Conservation (phyloP, 2,113 vertebrate species). For the Pseudonaja textilis region DNA sequence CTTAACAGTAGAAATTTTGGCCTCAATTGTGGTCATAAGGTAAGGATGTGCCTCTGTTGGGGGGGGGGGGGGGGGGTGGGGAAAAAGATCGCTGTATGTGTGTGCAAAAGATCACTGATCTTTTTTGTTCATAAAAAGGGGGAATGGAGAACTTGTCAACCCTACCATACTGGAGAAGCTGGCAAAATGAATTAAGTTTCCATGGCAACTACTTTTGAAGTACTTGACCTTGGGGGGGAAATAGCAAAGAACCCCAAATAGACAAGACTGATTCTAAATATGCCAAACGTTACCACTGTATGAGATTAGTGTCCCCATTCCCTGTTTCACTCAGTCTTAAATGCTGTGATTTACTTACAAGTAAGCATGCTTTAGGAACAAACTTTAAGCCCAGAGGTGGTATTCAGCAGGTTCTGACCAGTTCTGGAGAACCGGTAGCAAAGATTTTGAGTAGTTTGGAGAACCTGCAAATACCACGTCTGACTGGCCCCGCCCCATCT, state of each 20-base stretch:
- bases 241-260: background rate
- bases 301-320: background rate
- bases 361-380: background rate
- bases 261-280: background rate
- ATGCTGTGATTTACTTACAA: background rate
- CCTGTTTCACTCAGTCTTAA: background rate
- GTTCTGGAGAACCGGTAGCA: no score
- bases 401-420: no score
- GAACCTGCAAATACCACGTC: no score
- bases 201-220: conserved; percentile 20
- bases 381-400: background rate
- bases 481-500: no score
- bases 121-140: background rate
- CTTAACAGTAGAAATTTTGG: no score
- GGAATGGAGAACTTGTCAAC: background rate
- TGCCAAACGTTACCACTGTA: background rate
- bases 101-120: background rate
- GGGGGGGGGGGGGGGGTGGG: no score
- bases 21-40: no score
- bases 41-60: background rate
- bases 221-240: conserved; percentile 1
- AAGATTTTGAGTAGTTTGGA: no score
- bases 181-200: conserved; percentile 19
- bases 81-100: no score
- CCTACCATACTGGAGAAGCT: background rate